phyloP scores from a whole-genome alignment of 2,797 vertebrate genomes.

The Anguilla marmorata region DNA sequence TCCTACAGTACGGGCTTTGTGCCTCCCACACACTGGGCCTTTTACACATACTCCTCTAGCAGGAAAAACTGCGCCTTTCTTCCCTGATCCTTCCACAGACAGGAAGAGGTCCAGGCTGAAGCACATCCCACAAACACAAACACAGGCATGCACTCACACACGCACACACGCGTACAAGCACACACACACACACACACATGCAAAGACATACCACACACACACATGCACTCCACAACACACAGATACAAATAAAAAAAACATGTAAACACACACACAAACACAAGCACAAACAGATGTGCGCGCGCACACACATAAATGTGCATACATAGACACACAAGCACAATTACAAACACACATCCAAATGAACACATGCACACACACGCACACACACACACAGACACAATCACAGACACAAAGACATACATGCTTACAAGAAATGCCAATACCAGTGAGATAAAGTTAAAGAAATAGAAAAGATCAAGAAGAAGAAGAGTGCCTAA shows the following conservation, averaged over 20 bases:
- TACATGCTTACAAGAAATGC: slow-evolving; percentile 36
- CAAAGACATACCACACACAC: not conserved
- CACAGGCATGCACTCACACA: slow-evolving; percentile 28
- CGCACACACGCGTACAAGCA: slow-evolving; percentile 31
- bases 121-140: not conserved
- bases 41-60: slow-evolving; percentile 50
- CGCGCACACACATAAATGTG: not conserved
- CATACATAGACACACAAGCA: not conserved
- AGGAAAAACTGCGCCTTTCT: slow-evolving; percentile 35
- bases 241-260: not conserved
- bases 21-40: slow-evolving; percentile 65
- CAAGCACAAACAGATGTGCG: not conserved
- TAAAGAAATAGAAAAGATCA: not conserved
- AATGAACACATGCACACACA: not conserved
- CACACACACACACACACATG: not conserved
- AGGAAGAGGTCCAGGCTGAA: slow-evolving; percentile 27
- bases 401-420: not conserved
- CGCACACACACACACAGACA: not conserved
- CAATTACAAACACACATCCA: not conserved
- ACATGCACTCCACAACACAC: not conserved
- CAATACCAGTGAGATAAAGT: slow-evolving; percentile 43
- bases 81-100: slow-evolving; percentile 40
- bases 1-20: slow-evolving; percentile 74
- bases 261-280: not conserved
- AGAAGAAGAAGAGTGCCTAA: slow-evolving; percentile 49